Base-by-base conservation (phyloP, 2,888 invertebrate genomes). In the Hydropsyche betteni region DNA sequence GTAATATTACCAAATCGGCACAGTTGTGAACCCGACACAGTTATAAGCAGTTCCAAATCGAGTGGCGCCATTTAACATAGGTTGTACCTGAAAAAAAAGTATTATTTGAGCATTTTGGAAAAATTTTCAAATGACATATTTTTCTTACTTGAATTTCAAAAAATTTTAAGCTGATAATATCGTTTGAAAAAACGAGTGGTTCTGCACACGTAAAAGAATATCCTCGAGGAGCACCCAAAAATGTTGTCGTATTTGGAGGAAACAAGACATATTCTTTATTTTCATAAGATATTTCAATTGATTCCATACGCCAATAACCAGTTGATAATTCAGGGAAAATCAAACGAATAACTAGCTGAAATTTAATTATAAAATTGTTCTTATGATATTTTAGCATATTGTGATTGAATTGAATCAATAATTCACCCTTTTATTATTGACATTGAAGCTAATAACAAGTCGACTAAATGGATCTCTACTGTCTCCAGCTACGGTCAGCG, bases 11-110 rank as follows among this genome's bases (percentile, higher is more conserved):
- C 96, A 95, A 81, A 99, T 98, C 5, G 96, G 95, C 8, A 92
- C 91, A 1, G 96, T 92, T 80, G 96, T 97, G 83, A 97, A 98
- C 14, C 94, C 94, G 69, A 95, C 91, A 82, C 98, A 98, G 82
- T 98, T 94, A 83, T 94, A 95, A 0, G 94, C 90, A 81, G 93
- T 92, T 10, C 90, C 88, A 81, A 97, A 96, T 76, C 83, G 83
- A 64, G 85, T 85, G 0, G 84, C 85, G 51, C 84, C 89, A 76
- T 88, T 87, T 83, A 90, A 85, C 81, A 84, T 85, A 0, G 86
- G 85, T 79, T 90, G 90, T 83, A 89, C 87, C 89, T 89, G 81
- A 12, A 83, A 82, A 73, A 50, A 71, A 76, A 58, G 55, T 61
- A 12, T 55, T 14, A 69, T 24, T 34, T 44, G 52, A 71, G 24